Evolutionary conservation across 2,113 vertebrate species (phyloP).

Genomic region (Connochaetes taurinus): DNA sequence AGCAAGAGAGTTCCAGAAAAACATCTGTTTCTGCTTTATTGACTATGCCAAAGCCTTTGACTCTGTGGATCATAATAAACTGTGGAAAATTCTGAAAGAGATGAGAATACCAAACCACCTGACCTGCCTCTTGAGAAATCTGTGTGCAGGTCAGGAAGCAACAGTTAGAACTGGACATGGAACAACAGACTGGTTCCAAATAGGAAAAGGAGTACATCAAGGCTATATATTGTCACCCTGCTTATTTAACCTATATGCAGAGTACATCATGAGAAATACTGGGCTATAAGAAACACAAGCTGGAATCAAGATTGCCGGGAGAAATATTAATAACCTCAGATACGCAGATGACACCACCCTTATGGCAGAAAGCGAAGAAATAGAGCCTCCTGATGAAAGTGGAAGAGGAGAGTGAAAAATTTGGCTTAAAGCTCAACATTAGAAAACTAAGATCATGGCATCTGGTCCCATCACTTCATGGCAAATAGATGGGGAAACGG

Average conservation of each 20-base stretch:
- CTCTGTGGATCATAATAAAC: background rate
- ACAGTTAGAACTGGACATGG: background rate
- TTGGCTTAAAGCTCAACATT: background rate
- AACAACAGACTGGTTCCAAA: background rate
- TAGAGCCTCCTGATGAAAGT: background rate
- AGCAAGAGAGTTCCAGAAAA: background rate
- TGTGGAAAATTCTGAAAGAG: background rate
- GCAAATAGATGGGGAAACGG: too few relatives aligned
- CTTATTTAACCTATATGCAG: background rate
- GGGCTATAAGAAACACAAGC: background rate
- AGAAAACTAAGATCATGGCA: too few relatives aligned
- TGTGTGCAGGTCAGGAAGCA: background rate
- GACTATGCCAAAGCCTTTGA: background rate
- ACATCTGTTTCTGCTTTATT: background rate
- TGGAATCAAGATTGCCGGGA: background rate
- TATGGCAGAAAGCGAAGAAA: background rate
- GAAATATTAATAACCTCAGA: background rate
- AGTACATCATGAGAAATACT: background rate
- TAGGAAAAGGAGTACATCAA: rapidly evolving
- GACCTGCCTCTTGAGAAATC: background rate
- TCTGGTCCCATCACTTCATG: too few relatives aligned
- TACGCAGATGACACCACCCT: background rate
- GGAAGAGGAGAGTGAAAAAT: background rate
- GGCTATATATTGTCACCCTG: background rate
- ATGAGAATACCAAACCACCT: background rate